Evolutionary conservation across 2,888 invertebrate genomes (phyloP), one percentile per base, ranked within the genome.

Genomic region (Pecten maximus): DNA sequence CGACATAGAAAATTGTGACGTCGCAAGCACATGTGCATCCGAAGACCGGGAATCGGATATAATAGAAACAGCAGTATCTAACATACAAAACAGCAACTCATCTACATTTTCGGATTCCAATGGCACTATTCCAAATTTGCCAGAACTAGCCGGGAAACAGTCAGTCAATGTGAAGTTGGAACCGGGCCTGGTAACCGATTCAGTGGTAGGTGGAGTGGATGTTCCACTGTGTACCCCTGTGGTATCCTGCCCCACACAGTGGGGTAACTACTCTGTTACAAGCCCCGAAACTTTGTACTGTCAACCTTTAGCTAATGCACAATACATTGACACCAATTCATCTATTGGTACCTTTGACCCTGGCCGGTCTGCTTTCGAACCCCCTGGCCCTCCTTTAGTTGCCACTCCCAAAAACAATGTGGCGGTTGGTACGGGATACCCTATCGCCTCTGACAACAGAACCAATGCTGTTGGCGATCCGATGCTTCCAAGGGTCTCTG

Each of bases 401-500:
- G 35, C 74, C 74, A 74, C 74, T 15, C 74, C 74, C 0, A 74
- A 74, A 74, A 28, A 74, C 74, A 74, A 74, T 35, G 28, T 8
- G 8, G 74, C 23, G 8, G 8, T 35, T 35, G 74, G 35, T 10
- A 74, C 74, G 74, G 74, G 35, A 12, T 74, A 74, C 35, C 28
- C 28, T 74, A 28, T 74, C 15, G 74, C 23, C 23, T 74, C 74
- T 15, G 35, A 74, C 35, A 74, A 28, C 35, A 35, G 74, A 40
- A 88, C 88, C 16, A 87, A 8, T 86, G 86, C 40, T 6, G 28
- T 54, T 15, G 90, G 88, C n/a, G 93, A 93, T 40, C 93, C 93
- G 0, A 93, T 93, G 93, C 89, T 93, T 23, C 92, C 93, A 0
- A 90, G 91, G 8, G 90, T 91, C 4, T 88, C 92, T 1, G 93